These are phyloP conservation scores for Melanogrammus aeglefinus DNA, from an alignment of 2,797 vertebrate species.

Conservation along the genomic window DNA sequence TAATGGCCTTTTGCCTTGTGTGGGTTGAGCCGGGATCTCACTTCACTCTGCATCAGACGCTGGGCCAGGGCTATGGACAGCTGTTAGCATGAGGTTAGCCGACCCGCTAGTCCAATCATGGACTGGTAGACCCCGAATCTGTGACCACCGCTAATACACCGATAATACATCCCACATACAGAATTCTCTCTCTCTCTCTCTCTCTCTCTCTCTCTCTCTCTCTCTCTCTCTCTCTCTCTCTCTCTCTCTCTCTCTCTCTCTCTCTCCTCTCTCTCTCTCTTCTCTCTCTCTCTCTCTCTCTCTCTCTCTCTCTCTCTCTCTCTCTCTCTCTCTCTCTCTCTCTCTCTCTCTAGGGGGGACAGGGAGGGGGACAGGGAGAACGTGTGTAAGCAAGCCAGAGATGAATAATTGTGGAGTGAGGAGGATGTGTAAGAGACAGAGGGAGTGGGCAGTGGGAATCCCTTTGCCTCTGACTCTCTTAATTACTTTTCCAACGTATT, in stretches of 20 bases:
- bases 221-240: too few relatives aligned
- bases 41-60: not conserved
- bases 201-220: too few relatives aligned
- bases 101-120: conserved; percentile 26
- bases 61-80: conserved; percentile 15
- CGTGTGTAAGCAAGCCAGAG: not conserved
- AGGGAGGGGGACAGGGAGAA: conserved; percentile 1
- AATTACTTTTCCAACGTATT: conserved; percentile 56
- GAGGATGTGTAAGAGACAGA: conserved; percentile 8
- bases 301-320: too few relatives aligned
- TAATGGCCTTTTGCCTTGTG: conserved; percentile 3
- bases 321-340: too few relatives aligned
- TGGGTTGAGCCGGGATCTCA: not conserved
- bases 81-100: conserved; percentile 12
- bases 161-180: conserved; percentile 64
- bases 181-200: too few relatives aligned
- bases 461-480: conserved; percentile 51
- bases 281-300: too few relatives aligned
- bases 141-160: conserved; percentile 50
- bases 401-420: not conserved
- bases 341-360: too few relatives aligned
- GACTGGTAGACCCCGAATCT: conserved; percentile 33
- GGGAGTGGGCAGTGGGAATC: conserved; percentile 26
- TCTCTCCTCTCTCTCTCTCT: too few relatives aligned
- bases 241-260: too few relatives aligned